Evolutionary conservation across 2,888 invertebrate species (phyloP).

Genomic region (Mesorhabditis spiculigera): DNA sequence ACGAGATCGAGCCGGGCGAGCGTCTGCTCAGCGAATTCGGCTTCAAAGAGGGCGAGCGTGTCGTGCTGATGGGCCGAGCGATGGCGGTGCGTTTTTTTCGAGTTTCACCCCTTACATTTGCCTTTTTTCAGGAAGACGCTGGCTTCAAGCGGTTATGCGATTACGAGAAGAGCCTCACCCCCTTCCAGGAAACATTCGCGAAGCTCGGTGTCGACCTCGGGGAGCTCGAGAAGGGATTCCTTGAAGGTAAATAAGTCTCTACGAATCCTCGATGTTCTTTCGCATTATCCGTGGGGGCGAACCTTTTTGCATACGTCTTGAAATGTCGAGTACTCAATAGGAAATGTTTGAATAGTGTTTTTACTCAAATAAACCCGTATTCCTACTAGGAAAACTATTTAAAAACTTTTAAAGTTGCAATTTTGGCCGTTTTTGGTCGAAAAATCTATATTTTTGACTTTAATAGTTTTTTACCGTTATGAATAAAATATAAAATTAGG

Average conservation of each 20-base stretch:
- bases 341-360: too few relatives aligned
- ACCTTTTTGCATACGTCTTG: neutral
- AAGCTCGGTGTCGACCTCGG: constrained; percentile 37
- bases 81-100: constrained; percentile 24
- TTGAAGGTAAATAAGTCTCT: constrained; percentile 28
- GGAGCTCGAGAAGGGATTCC: constrained; percentile 46
- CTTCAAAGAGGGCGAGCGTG: constrained; percentile 49
- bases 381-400: too few relatives aligned
- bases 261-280: too few relatives aligned
- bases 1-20: too few relatives aligned
- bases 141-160: constrained; percentile 37
- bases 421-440: too few relatives aligned
- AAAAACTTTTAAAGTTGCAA: too few relatives aligned
- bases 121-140: constrained; percentile 34
- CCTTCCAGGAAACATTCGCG: constrained; percentile 37
- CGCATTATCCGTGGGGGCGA: too few relatives aligned
- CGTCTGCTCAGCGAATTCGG: constrained; percentile 16
- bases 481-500: too few relatives aligned
- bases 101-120: neutral
- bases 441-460: too few relatives aligned
- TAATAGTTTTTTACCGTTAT: too few relatives aligned
- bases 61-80: constrained; percentile 46
- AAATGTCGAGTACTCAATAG: neutral
- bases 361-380: too few relatives aligned
- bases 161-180: constrained; percentile 48